Conservation (phyloP, 1,140 invertebrate species). For the Papilio polytes region DNA sequence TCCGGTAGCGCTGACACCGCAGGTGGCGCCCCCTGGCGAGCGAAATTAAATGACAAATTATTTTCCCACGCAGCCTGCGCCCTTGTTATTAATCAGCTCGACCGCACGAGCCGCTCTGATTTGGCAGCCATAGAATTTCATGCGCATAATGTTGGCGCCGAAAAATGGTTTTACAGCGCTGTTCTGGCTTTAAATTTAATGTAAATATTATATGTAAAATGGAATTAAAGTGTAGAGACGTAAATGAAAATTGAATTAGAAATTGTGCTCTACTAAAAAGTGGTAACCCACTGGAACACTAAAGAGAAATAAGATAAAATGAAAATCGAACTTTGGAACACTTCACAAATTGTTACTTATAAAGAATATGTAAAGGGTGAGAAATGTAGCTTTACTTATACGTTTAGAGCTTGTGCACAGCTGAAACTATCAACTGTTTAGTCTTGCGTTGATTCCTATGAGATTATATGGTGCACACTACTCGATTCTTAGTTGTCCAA, state of each 20-base stretch:
- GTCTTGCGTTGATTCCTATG: no score
- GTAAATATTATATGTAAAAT: background rate
- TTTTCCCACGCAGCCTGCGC: conserved; percentile 38
- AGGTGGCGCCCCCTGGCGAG: conserved; percentile 34
- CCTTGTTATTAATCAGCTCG: conserved; percentile 37
- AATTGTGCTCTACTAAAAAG: background rate
- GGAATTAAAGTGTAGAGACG: background rate
- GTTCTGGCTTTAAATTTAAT: conserved; percentile 9
- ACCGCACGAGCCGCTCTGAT: conserved; percentile 34
- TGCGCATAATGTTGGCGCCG: background rate
- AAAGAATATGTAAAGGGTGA: no score
- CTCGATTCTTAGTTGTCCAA: no score
- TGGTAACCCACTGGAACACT: background rate
- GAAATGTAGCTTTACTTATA: no score
- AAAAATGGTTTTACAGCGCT: conserved; percentile 27
- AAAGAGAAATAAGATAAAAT: background rate
- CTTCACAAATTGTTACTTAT: background rate
- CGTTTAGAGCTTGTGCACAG: no score
- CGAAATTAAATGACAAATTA: conserved; percentile 41
- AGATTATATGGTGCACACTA: no score
- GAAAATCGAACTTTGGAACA: background rate
- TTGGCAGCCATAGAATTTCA: conserved; percentile 36
- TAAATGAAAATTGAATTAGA: conserved; percentile 2
- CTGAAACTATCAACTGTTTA: no score
- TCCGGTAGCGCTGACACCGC: conserved; percentile 34